These are phyloP conservation scores for Chromoteleia sp. DNA, from an alignment of 2,888 invertebrate genomes.

Conservation along the genomic window DNA sequence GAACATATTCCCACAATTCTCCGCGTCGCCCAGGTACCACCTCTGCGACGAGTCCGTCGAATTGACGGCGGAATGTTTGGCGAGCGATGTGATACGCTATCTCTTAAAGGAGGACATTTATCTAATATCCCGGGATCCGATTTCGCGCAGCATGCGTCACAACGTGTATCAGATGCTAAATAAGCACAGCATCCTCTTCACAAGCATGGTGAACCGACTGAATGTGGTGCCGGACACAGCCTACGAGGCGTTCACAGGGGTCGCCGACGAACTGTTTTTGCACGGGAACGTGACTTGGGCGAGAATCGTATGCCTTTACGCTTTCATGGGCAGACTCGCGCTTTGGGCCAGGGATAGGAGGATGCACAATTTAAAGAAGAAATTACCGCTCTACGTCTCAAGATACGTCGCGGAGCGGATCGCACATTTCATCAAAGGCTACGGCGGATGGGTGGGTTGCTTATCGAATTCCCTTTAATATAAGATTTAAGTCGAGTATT, in stretches of 20 bases:
- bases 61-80: conserved; percentile 80
- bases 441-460: conserved; percentile 85
- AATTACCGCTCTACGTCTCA: conserved; percentile 83
- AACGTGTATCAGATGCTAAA: conserved; percentile 84
- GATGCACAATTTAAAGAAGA: conserved; percentile 81
- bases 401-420: conserved; percentile 84
- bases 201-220: conserved; percentile 84
- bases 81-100: conserved; percentile 82
- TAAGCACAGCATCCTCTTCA: conserved; percentile 85
- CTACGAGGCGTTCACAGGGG: conserved; percentile 82
- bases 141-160: conserved; percentile 84
- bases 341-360: conserved; percentile 83
- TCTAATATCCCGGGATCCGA: conserved; percentile 82
- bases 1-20: conserved; percentile 81
- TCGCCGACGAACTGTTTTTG: conserved; percentile 85
- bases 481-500: not conserved
- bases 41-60: conserved; percentile 81
- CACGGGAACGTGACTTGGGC: conserved; percentile 84
- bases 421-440: conserved; percentile 83
- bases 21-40: conserved; percentile 77
- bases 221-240: conserved; percentile 84
- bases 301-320: conserved; percentile 84
- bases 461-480: conserved; percentile 1
- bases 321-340: conserved; percentile 84
- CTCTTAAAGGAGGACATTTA: conserved; percentile 83